Conservation (phyloP, 2,888 invertebrate species). For the Drosophila flavopinicola region DNA sequence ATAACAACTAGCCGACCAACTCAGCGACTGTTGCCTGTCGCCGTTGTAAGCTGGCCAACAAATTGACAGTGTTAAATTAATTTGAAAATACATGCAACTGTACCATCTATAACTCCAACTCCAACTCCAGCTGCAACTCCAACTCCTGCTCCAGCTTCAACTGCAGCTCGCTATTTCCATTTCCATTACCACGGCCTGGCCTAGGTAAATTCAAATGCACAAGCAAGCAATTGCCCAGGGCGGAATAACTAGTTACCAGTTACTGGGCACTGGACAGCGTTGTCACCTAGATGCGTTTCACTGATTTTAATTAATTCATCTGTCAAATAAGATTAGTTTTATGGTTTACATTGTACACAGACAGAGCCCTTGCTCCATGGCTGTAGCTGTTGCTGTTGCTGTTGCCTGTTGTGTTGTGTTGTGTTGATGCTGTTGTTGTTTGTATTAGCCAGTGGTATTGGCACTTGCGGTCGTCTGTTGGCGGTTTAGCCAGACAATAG, state of each 20-base stretch:
- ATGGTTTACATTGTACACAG: slow-evolving; percentile 73
- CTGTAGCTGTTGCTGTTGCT: slow-evolving; percentile 26
- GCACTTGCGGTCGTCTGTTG: slow-evolving; percentile 49
- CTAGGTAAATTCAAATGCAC: slow-evolving; percentile 68
- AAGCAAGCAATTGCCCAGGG: slow-evolving; percentile 27
- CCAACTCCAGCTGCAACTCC: slow-evolving; percentile 1
- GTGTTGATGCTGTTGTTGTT: slow-evolving; percentile 28
- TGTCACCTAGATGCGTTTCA: slow-evolving; percentile 73
- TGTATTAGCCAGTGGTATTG: slow-evolving; percentile 40
- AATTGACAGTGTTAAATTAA: slow-evolving; percentile 80
- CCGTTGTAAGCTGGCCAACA: slow-evolving; percentile 72
- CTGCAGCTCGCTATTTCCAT: slow-evolving; percentile 24
- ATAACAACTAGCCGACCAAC: slow-evolving; percentile 31
- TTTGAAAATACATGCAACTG: slow-evolving; percentile 78
- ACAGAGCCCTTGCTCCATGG: no score
- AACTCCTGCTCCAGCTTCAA: slow-evolving; percentile 3
- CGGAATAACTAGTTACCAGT: slow-evolving; percentile 13
- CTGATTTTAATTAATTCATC: slow-evolving; percentile 83
- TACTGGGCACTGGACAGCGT: slow-evolving; percentile 21
- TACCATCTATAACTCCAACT: slow-evolving; percentile 28
- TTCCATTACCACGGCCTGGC: slow-evolving; percentile 25
- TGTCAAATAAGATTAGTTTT: slow-evolving; percentile 83
- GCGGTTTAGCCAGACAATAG: slow-evolving; percentile 21
- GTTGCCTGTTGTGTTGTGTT: slow-evolving; percentile 13
- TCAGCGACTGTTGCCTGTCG: slow-evolving; percentile 45